Conservation (phyloP, 2,797 vertebrate species). For the Heterohyrax brucei region DNA sequence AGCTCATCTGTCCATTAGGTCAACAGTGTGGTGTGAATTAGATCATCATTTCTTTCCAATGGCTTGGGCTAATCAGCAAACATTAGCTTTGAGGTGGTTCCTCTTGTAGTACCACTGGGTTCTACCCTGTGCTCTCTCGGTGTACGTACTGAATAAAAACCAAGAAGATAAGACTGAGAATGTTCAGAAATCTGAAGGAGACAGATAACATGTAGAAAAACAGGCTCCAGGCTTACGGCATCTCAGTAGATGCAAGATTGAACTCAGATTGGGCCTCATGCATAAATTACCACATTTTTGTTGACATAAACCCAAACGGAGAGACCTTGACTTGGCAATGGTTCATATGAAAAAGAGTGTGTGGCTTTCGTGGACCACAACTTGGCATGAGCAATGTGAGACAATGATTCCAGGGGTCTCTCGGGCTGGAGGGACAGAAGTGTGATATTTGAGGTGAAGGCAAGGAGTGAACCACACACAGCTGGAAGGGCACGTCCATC, state of each 20-base stretch:
- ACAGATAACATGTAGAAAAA: neutral
- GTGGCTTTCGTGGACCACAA: neutral
- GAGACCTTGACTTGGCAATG: neutral
- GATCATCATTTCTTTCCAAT: neutral
- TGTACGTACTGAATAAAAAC: neutral
- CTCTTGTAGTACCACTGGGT: neutral
- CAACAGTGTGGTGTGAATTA: neutral
- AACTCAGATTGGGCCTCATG: neutral
- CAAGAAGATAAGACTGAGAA: neutral
- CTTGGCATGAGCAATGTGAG: too few relatives aligned
- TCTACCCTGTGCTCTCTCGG: neutral
- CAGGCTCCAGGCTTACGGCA: neutral
- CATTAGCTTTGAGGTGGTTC: too few relatives aligned
- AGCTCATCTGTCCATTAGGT: too few relatives aligned
- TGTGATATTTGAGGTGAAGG: neutral
- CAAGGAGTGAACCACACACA: neutral
- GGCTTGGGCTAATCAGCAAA: neutral
- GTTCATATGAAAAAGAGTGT: neutral
- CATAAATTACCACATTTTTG: neutral
- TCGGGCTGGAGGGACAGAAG: neutral
- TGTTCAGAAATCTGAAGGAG: neutral
- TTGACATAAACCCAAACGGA: neutral
- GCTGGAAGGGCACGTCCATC: neutral
- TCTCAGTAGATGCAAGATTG: neutral
- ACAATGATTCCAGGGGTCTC: neutral